A percentile compares a stretch with the other conserved stretches of the same genome.
These are phyloP conservation scores for Lophura nycthemera DNA, from an alignment of 2,113 vertebrate species.

Conservation along the genomic window DNA sequence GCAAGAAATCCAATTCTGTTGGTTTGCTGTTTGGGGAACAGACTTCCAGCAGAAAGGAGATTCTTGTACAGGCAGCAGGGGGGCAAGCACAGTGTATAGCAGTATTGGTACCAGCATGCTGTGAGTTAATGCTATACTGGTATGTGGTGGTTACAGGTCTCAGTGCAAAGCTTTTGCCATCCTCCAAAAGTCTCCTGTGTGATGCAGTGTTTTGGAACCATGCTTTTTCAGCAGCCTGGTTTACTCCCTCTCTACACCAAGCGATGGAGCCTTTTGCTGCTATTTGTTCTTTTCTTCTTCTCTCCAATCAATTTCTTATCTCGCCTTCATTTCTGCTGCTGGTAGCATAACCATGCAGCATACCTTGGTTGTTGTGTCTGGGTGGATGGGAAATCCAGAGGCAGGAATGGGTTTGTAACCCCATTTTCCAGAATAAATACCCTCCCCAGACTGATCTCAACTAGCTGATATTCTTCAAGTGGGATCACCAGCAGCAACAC, in stretches of 20 bases:
- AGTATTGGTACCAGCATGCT: not conserved
- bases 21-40: not conserved
- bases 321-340: not conserved
- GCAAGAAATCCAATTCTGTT: not conserved
- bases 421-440: not conserved
- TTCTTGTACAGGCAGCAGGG: not conserved
- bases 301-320: not conserved
- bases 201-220: not conserved
- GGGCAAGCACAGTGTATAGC: not conserved
- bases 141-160: not conserved
- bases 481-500: not conserved
- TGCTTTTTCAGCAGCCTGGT: not conserved
- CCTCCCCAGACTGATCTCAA: not conserved
- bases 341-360: fast-evolving
- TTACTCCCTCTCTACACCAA: not conserved
- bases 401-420: not conserved
- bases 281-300: not conserved
- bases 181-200: fast-evolving
- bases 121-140: not conserved
- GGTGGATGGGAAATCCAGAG: not conserved
- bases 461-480: not conserved
- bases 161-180: not conserved
- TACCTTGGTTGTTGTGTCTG: not conserved
- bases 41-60: not conserved
- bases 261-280: not conserved